Conservation (phyloP, 2,113 vertebrate species). For the Bufo bufo region DNA sequence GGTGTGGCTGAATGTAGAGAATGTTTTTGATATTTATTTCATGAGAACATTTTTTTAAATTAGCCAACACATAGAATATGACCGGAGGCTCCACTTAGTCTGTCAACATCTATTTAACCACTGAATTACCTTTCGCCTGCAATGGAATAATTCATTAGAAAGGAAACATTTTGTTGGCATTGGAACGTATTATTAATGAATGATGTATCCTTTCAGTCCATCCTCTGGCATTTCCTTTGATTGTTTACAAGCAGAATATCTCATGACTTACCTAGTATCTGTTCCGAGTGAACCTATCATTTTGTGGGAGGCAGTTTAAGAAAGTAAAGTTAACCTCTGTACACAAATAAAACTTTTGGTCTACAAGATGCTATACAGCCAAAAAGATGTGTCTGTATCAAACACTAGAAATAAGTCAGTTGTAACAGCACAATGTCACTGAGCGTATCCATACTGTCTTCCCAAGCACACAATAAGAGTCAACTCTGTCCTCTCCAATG, state of each 20-base stretch:
- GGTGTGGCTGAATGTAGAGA: background rate
- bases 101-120: background rate
- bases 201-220: conserved; percentile 16
- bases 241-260: conserved; percentile 17
- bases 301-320: background rate
- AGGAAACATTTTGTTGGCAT: conserved; percentile 22
- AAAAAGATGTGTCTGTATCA: background rate
- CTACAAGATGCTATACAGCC: background rate
- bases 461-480: no score
- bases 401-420: background rate
- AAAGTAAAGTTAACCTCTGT: background rate
- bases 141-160: conserved; percentile 23
- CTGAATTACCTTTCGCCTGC: background rate
- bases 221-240: conserved; percentile 27
- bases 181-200: conserved; percentile 26
- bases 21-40: background rate
- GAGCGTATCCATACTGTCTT: no score
- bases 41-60: background rate
- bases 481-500: no score
- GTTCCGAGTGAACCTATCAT: background rate
- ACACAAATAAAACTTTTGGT: background rate
- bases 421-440: no score
- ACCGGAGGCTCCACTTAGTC: background rate
- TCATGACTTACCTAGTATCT: background rate
- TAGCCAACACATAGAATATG: background rate